phyloP scores from a whole-genome alignment of 2,113 vertebrate species.

The Circaetus cinerascens region DNA sequence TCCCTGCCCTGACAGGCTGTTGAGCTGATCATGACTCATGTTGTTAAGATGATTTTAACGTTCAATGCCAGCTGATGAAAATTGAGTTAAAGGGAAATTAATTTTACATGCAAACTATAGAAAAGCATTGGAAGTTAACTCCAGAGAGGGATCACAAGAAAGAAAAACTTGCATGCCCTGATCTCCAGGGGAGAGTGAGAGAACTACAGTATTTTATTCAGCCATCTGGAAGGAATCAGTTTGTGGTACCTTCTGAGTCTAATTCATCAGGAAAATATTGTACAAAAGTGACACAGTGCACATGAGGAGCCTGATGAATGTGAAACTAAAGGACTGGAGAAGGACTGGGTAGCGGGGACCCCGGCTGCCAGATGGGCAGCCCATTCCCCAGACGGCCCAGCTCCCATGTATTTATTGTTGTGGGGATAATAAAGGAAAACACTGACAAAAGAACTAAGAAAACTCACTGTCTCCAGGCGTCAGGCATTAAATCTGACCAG shows the following conservation, averaged over 20 bases:
- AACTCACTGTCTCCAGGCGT: neutral
- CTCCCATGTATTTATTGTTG: neutral
- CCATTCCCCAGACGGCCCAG: neutral
- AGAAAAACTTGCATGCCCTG: neutral
- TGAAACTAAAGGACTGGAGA: neutral
- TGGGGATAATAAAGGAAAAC: neutral
- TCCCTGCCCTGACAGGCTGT: neutral
- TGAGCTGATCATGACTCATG: slow-evolving; percentile 16
- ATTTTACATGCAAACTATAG: slow-evolving; percentile 26
- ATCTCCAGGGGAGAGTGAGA: slow-evolving; percentile 8
- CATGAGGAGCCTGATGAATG: neutral
- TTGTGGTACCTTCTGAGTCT: slow-evolving; percentile 39
- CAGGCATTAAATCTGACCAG: neutral
- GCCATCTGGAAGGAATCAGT: slow-evolving; percentile 57
- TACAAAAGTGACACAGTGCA: neutral
- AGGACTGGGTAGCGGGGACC: neutral
- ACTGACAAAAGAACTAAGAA: neutral
- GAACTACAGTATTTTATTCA: slow-evolving; percentile 20
- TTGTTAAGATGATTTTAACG: slow-evolving; percentile 27
- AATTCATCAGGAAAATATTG: slow-evolving; percentile 25
- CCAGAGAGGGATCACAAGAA: slow-evolving; percentile 1
- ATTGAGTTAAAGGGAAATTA: slow-evolving; percentile 39
- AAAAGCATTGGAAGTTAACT: slow-evolving; percentile 16
- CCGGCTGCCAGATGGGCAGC: neutral
- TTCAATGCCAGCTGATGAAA: slow-evolving; percentile 41